Evolutionary conservation across 2,888 invertebrate genomes (phyloP), one percentile per base, ranked within the genome.

Genomic region (Himalopsyche anomala): DNA sequence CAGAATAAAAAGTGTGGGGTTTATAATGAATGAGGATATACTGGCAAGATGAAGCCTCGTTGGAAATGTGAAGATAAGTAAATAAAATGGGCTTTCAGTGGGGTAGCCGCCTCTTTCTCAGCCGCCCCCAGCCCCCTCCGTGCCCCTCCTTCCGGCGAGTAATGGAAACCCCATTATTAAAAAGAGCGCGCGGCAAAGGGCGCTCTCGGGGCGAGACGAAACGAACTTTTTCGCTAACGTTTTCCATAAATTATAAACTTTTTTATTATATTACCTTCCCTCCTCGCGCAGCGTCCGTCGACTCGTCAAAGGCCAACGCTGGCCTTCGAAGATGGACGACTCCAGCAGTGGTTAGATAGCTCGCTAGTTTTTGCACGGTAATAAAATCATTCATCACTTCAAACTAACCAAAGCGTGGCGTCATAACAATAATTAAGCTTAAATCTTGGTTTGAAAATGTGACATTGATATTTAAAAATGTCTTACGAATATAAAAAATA

Each of bases 241-340:
- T 85, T 85, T 85, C 85, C 85, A 85, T 85, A 85, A 85, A 85
- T 85, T 85, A 85, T 85, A 85, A 85, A 85, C 74, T 85, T 85
- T 84, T 85, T 85, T 85, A 85, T 85, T 85, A 85, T 85, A 85
- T 85, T 85, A 85, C 69, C 85, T 82, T 82, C 62, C 74, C 81
- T 83, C 74, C 81, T 38, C 56, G 82, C 74, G n/a, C 85, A 38
- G 69, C 45, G 81, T 45, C 45, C 81, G 82, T 19, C 62, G 62
- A 62, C 82, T 85, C 85, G 80, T 85, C 85, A 85, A 82, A 85
- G 85, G 69, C 79, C 54, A 55, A 40, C 38, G 51, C 81, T 54
- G 62, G 28, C 62, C 62, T 62, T 28, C 28, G 55, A 81, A 36
- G 38, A 81, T n/a, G 82, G 81, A 82, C 80, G 51, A 80, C 84